phyloP scores from a whole-genome alignment of 2,888 invertebrate genomes.

The Trichopoda pennipes region DNA sequence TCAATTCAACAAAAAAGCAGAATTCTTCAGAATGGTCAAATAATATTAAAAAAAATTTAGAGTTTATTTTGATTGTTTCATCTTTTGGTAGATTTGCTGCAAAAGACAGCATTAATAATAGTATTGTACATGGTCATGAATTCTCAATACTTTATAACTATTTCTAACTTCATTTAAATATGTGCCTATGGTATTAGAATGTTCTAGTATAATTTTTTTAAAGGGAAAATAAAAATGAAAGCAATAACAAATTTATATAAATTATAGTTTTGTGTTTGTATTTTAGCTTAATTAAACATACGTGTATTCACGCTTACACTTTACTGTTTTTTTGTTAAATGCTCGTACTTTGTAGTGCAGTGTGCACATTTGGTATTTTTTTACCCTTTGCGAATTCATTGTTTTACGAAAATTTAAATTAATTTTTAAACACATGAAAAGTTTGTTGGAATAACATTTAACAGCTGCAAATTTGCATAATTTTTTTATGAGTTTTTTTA shows the following conservation, averaged over 20 bases:
- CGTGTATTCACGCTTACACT: background rate
- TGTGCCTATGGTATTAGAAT: background rate
- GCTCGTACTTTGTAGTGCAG: background rate
- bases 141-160: too few relatives aligned
- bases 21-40: too few relatives aligned
- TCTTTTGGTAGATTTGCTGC: too few relatives aligned
- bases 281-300: constrained; percentile 24
- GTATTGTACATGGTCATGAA: too few relatives aligned
- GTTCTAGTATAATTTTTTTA: background rate
- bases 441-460: constrained; percentile 53
- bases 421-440: constrained; percentile 49
- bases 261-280: constrained; percentile 20
- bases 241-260: constrained; percentile 3
- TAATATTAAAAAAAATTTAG: too few relatives aligned
- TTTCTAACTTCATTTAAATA: too few relatives aligned
- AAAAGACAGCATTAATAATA: too few relatives aligned
- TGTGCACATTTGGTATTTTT: constrained; percentile 7
- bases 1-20: too few relatives aligned
- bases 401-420: constrained; percentile 38
- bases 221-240: background rate
- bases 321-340: background rate
- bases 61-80: too few relatives aligned
- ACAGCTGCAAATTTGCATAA: constrained; percentile 55
- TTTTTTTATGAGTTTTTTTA: constrained; percentile 5
- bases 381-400: constrained; percentile 15